A percentile compares a stretch with the other conserved stretches of the same genome.
phyloP scores from a whole-genome alignment of 2,797 vertebrate genomes.

The Mormyrus hasselquistii region DNA sequence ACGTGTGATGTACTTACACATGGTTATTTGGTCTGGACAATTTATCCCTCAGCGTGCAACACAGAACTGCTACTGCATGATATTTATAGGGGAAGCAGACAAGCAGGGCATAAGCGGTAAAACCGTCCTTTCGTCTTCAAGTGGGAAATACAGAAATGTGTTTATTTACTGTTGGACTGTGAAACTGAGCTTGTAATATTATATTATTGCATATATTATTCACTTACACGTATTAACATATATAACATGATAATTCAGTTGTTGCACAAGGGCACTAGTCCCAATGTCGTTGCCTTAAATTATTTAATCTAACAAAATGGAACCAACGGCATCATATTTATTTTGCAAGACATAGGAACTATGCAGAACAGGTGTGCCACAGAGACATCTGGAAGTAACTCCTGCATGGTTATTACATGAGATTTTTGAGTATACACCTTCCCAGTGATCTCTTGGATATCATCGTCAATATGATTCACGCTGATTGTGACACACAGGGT shows the following conservation, averaged over 20 bases:
- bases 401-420: not conserved
- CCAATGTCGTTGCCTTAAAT: conserved; percentile 1
- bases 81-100: not conserved
- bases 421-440: not conserved
- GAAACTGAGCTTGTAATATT: not conserved
- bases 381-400: not conserved
- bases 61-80: not conserved
- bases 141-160: not conserved
- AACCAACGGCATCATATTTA: not conserved
- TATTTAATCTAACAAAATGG: not conserved
- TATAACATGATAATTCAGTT: not conserved
- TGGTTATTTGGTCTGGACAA: not conserved
- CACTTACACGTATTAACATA: not conserved
- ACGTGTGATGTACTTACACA: not conserved
- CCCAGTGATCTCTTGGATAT: not conserved
- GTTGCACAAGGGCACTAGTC: not conserved
- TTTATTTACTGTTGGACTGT: not conserved
- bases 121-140: not conserved
- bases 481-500: not conserved
- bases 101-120: not conserved
- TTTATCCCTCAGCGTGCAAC: not conserved
- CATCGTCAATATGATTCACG: not conserved
- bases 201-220: not conserved
- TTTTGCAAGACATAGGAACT: not conserved
- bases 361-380: not conserved